phyloP scores from a whole-genome alignment of 2,113 vertebrate species.

The Arvicanthis niloticus region DNA sequence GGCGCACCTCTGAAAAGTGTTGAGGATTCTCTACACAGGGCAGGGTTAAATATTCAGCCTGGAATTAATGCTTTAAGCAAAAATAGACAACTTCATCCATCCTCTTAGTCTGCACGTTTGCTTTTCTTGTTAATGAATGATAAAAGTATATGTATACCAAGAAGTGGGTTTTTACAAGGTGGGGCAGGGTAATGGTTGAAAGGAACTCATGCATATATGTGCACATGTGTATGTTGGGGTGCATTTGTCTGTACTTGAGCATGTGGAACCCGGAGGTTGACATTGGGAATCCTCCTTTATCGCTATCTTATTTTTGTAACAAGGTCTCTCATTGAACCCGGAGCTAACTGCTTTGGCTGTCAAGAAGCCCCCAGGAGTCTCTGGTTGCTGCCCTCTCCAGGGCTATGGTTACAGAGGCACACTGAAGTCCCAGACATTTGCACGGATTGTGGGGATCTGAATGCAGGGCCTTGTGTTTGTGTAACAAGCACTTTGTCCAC shows the following conservation, averaged over 20 bases:
- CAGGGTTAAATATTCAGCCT: background rate
- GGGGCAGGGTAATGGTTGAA: background rate
- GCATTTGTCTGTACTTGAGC: background rate
- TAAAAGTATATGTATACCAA: too few species aligned
- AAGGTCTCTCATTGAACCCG: background rate
- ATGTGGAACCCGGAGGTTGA: background rate
- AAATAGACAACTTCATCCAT: background rate
- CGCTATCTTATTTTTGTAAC: background rate
- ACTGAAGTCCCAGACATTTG: background rate
- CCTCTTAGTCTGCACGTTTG: background rate
- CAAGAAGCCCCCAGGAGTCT: background rate
- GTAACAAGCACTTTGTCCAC: background rate
- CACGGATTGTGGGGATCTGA: background rate
- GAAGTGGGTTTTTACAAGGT: background rate
- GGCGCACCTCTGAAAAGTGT: background rate
- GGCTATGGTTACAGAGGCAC: background rate
- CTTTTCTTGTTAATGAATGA: background rate
- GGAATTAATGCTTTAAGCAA: background rate
- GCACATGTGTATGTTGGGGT: too few species aligned
- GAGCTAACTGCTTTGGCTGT: background rate
- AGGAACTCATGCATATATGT: background rate
- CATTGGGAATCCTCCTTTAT: too few species aligned
- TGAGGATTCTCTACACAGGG: background rate
- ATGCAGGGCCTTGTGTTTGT: background rate
- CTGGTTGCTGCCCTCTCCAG: background rate